A percentile compares a stretch with the other conserved stretches of the same genome.
Evolutionary conservation across 2,113 vertebrate genomes (phyloP).

Genomic region (Macaca nemestrina): DNA sequence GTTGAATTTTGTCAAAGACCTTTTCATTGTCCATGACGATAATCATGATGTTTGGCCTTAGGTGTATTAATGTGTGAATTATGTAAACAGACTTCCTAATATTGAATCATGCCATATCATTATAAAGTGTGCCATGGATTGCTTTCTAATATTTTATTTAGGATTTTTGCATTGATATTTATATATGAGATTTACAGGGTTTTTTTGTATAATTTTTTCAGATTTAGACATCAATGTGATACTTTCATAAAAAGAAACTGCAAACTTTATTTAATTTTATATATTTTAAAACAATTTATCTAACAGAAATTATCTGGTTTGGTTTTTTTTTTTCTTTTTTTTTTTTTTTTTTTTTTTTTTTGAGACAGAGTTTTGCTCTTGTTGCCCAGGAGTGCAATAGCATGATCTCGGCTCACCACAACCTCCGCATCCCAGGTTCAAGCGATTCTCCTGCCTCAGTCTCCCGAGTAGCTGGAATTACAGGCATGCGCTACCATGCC

Average conservation of each 20-base stretch:
- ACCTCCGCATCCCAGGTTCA: too few relatives aligned
- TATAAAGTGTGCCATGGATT: background rate
- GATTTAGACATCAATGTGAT: background rate
- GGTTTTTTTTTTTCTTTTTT: too few relatives aligned
- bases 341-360: too few relatives aligned
- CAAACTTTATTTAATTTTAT: slow-evolving; percentile 4
- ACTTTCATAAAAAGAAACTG: background rate
- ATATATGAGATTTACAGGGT: background rate
- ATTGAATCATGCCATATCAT: background rate
- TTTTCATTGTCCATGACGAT: background rate
- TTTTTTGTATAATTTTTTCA: background rate
- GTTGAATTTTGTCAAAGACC: background rate
- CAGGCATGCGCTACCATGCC: too few relatives aligned
- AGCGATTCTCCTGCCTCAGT: too few relatives aligned
- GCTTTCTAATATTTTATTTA: background rate
- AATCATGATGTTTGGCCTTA: background rate
- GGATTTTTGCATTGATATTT: background rate
- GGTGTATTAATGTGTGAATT: background rate
- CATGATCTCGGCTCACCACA: too few relatives aligned
- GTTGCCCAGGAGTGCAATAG: too few relatives aligned
- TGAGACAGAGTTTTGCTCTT: too few relatives aligned
- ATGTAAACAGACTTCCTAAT: background rate
- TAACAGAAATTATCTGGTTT: background rate
- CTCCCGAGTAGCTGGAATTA: too few relatives aligned
- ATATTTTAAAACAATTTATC: background rate